These are phyloP conservation scores for Diarsia brunnea DNA, from an alignment of 2,888 invertebrate genomes.

Conservation along the genomic window DNA sequence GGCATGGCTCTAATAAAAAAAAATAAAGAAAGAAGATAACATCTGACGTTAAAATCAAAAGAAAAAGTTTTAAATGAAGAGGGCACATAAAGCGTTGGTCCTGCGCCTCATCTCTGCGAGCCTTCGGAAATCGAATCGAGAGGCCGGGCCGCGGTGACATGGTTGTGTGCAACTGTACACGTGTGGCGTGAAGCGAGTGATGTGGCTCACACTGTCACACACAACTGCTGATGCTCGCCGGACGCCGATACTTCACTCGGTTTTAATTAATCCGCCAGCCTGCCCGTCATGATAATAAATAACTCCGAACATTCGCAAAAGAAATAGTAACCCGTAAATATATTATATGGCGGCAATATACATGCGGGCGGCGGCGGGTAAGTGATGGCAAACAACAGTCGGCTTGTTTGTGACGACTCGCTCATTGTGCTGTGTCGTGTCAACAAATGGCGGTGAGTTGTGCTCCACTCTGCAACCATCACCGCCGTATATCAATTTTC, in stretches of 20 bases:
- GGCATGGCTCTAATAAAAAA: too few relatives aligned
- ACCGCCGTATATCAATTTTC: neutral
- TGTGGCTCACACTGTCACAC: neutral
- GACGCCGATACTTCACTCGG: constrained; percentile 52
- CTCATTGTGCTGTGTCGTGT: constrained; percentile 1
- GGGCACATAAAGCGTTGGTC: too few relatives aligned
- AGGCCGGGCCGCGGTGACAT: neutral
- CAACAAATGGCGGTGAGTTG: constrained; percentile 24
- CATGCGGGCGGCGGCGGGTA: constrained; percentile 22
- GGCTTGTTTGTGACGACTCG: constrained; percentile 31
- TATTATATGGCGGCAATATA: constrained; percentile 43
- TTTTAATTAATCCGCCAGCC: constrained; percentile 53
- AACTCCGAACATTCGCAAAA: constrained; percentile 61
- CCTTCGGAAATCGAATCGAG: too few relatives aligned
- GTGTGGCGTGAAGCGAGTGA: neutral
- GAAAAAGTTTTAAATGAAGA: neutral
- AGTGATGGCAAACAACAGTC: constrained; percentile 50
- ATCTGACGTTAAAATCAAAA: neutral
- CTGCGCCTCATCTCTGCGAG: too few relatives aligned
- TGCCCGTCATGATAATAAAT: constrained; percentile 59
- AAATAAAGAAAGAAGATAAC: neutral
- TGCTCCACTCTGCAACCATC: neutral
- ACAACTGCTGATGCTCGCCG: neutral
- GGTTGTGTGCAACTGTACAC: neutral
- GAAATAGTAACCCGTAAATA: constrained; percentile 60